Evolutionary conservation across 2,113 vertebrate genomes (phyloP).

Genomic region (Misgurnus anguillicaudatus): DNA sequence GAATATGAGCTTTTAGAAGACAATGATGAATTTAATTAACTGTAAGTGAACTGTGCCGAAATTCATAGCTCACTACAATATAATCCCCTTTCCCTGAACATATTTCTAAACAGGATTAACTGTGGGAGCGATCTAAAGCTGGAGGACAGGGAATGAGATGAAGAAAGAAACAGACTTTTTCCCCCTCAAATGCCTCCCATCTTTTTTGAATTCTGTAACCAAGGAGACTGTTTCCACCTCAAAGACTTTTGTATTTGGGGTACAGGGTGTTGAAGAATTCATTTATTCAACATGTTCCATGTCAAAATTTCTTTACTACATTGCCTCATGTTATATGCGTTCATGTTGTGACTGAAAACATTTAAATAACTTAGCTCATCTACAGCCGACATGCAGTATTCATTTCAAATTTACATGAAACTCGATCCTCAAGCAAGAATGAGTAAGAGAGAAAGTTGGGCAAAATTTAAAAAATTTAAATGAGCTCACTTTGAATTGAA

Average conservation of each 20-base stretch:
- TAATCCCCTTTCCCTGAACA: conserved; percentile 67
- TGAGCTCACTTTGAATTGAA: too few species aligned
- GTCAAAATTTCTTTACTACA: background rate
- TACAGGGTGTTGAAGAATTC: conserved; percentile 21
- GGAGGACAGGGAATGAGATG: conserved; percentile 31
- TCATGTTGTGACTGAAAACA: background rate
- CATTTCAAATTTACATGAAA: background rate
- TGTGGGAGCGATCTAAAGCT: conserved; percentile 29
- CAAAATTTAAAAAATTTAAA: too few species aligned
- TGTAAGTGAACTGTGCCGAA: conserved; percentile 56
- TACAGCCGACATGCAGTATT: background rate
- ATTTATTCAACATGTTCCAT: background rate
- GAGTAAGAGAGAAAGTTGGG: background rate
- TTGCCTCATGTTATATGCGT: background rate
- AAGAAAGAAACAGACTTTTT: background rate
- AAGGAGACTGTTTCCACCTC: conserved; percentile 34
- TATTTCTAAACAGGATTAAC: conserved; percentile 67
- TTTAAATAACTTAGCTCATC: background rate
- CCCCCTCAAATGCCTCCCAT: background rate
- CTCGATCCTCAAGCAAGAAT: background rate
- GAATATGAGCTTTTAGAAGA: conserved; percentile 61
- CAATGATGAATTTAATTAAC: conserved; percentile 74
- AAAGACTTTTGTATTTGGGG: conserved; percentile 31
- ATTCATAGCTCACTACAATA: conserved; percentile 55
- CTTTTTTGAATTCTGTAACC: conserved; percentile 16